These are phyloP conservation scores for Trinectes maculatus DNA, from an alignment of 2,113 vertebrate species.

Conservation along the genomic window DNA sequence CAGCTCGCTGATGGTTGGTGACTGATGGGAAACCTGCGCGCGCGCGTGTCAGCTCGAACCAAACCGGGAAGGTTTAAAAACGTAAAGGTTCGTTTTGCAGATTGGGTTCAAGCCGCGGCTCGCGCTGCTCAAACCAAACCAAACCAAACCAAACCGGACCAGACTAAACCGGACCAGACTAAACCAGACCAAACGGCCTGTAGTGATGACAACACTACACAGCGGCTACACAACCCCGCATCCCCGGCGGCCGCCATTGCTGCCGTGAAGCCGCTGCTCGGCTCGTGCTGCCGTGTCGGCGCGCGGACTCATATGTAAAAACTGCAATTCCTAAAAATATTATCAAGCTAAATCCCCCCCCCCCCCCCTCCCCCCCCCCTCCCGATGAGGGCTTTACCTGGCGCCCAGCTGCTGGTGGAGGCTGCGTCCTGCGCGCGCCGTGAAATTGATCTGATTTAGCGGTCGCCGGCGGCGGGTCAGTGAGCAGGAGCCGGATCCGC, in stretches of 20 bases:
- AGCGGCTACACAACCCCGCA: conserved; percentile 4
- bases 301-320: background rate
- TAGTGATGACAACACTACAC: background rate
- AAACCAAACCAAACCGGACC: too few relatives aligned
- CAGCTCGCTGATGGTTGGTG: too few relatives aligned
- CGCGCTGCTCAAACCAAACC: too few relatives aligned
- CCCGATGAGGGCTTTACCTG: conserved; percentile 70
- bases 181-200: too few relatives aligned
- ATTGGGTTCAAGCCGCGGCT: too few relatives aligned
- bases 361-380: background rate
- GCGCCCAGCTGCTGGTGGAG: conserved; percentile 64
- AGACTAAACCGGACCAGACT: too few relatives aligned
- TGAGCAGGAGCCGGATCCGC: conserved; percentile 56
- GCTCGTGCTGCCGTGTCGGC: background rate
- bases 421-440: conserved; percentile 69
- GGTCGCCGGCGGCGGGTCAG: conserved; percentile 75
- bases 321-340: conserved; percentile 29
- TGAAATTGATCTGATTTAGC: conserved; percentile 87
- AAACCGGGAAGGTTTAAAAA: too few relatives aligned
- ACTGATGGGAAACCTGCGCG: too few relatives aligned
- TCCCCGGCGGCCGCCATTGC: conserved; percentile 57
- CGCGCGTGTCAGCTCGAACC: too few relatives aligned
- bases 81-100: too few relatives aligned
- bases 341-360: conserved; percentile 30
- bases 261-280: too few relatives aligned